phyloP scores from a whole-genome alignment of 2,113 vertebrate genomes.

The Mustela nigripes region DNA sequence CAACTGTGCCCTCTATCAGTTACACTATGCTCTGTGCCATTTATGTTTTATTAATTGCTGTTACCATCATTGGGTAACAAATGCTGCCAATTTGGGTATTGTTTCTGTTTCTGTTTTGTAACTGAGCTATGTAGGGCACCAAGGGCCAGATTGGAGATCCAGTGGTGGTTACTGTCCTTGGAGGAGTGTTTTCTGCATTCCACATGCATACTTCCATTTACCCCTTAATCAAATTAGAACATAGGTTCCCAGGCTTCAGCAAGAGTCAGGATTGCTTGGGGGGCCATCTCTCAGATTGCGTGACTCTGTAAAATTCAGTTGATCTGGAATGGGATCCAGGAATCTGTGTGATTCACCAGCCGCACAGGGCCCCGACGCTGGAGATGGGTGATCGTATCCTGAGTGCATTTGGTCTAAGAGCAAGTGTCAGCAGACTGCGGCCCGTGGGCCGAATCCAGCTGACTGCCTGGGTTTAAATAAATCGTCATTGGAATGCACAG shows the following conservation, averaged over 20 bases:
- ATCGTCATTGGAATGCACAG: background rate
- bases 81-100: too few species aligned
- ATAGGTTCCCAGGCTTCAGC: background rate
- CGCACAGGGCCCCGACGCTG: background rate
- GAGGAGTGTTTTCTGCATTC: background rate
- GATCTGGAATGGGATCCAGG: background rate
- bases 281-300: background rate
- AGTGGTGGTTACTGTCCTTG: background rate
- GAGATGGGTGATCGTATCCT: accelerated
- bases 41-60: background rate
- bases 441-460: background rate
- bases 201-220: accelerated
- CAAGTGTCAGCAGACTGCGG: background rate
- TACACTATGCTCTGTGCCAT: background rate
- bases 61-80: too few species aligned
- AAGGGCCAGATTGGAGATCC: background rate
- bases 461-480: background rate
- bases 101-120: background rate
- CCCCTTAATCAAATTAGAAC: background rate
- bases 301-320: background rate
- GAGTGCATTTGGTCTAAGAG: background rate
- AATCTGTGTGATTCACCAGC: background rate
- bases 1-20: background rate
- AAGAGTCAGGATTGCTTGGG: background rate
- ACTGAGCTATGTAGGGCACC: background rate